Evolutionary conservation across 2,888 invertebrate species (phyloP).

Genomic region (Ophion slaviceki): DNA sequence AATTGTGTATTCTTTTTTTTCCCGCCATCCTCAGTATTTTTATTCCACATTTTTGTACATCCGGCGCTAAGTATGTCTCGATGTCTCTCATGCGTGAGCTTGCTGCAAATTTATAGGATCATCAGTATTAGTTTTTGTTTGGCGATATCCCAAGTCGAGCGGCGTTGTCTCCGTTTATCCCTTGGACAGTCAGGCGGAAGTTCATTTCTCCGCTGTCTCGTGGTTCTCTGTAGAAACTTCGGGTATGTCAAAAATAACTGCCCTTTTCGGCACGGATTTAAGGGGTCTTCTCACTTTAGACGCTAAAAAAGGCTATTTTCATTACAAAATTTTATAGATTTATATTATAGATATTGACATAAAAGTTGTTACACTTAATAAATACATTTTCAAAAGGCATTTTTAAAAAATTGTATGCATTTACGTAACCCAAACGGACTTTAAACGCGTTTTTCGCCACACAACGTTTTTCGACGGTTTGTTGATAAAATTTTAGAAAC

Average conservation of each 20-base stretch:
- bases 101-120: not conserved
- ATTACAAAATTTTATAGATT: no score
- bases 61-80: not conserved
- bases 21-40: not conserved
- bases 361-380: no score
- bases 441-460: no score
- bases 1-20: no score
- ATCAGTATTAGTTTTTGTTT: slow-evolving; percentile 16
- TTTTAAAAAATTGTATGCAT: no score
- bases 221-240: not conserved
- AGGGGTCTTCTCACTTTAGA: no score
- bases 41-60: not conserved
- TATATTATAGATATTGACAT: no score
- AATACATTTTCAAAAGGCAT: no score
- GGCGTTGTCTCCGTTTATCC: not conserved
- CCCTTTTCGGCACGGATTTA: not conserved
- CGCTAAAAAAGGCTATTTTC: no score
- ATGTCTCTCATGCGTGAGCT: not conserved
- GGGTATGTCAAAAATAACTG: not conserved
- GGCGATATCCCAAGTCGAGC: slow-evolving; percentile 19
- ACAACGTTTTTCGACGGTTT: no score
- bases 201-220: not conserved
- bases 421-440: no score
- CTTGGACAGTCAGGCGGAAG: not conserved
- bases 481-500: no score